Conservation (phyloP, 2,888 invertebrate genomes). For the Pinctada fucata region DNA sequence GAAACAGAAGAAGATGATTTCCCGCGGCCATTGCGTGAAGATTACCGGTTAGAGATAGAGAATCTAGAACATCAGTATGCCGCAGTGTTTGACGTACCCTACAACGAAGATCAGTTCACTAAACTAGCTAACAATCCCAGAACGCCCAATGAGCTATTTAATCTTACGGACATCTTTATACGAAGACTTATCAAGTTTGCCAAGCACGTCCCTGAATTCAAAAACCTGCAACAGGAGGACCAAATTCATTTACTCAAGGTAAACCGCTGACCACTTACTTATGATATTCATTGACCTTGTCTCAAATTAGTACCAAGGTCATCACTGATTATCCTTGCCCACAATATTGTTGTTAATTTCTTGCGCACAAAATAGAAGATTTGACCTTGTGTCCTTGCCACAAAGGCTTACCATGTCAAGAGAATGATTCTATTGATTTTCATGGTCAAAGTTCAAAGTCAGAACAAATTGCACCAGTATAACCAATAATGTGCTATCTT, state of each 20-base stretch:
- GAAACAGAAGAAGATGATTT: constrained; percentile 44
- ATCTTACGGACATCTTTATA: constrained; percentile 79
- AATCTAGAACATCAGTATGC: constrained; percentile 51
- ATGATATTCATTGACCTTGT: too few species aligned
- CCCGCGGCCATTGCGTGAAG: constrained; percentile 42
- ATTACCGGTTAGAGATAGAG: constrained; percentile 48
- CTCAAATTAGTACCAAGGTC: too few species aligned
- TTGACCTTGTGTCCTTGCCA: too few species aligned
- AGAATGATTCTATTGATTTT: too few species aligned
- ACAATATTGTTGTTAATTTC: too few species aligned
- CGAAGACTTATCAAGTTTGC: constrained; percentile 83
- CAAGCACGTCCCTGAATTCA: constrained; percentile 85
- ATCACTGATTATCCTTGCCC: too few species aligned
- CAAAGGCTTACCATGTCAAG: too few species aligned
- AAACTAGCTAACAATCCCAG: constrained; percentile 61
- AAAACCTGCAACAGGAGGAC: constrained; percentile 95
- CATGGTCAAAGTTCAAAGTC: too few species aligned
- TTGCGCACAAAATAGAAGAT: too few species aligned
- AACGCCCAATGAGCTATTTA: constrained; percentile 67
- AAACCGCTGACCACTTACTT: constrained; percentile 16
- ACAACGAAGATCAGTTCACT: constrained; percentile 57
- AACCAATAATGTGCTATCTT: too few species aligned
- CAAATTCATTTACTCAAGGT: constrained; percentile 89
- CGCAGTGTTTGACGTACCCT: constrained; percentile 63
- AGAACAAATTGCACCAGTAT: too few species aligned